Evolutionary conservation across 2,113 vertebrate species (phyloP), one percentile per base, ranked within the genome.

Genomic region (Cranoglanis bouderius): DNA sequence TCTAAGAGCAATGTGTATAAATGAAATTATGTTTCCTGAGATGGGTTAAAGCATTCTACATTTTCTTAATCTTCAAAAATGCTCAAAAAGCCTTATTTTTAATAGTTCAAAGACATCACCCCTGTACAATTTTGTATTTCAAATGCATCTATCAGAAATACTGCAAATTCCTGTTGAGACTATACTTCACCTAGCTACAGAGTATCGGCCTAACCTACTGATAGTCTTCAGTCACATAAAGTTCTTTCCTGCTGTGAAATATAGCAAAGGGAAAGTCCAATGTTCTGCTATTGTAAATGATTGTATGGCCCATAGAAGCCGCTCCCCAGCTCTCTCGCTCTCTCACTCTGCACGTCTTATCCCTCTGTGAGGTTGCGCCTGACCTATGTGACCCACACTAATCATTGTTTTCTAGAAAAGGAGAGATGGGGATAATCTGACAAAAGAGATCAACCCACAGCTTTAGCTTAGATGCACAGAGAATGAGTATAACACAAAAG

Each of bases 381-480:
- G 84, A 91, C 89, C 89, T 85, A 75, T 67, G n/a, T 86, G 80
- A 83, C 86, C 82, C 29, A 49, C 88, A n/a, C 89, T 90, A 91
- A 88, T 91, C 90, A 88, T 91, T 94, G 92, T 93, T 70, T 92
- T 93, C 90, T 59, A 88, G 77, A 77, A 90, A 70, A 90, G 91
- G 88, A 89, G 89, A 90, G 78, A 74, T 91, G 65, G 81, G 63
- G 81, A 82, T 89, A 89, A 91, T 87, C 88, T 75, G 35, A 51
- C 59, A 88, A 85, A 89, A 84, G 84, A 85, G 87, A 53, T 85
- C 86, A 86, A 70, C 81, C 81, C 61, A 53, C 75, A 88, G 82
- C 32, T 84, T 61, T 72, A 77, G 49, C 19, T 86, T 59, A 87
- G 82, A 29, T 57, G 55, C 82, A 70, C 35, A 84, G 38, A 59